Base-by-base conservation (phyloP, 2,113 vertebrate genomes). In the Pedionomus torquatus region DNA sequence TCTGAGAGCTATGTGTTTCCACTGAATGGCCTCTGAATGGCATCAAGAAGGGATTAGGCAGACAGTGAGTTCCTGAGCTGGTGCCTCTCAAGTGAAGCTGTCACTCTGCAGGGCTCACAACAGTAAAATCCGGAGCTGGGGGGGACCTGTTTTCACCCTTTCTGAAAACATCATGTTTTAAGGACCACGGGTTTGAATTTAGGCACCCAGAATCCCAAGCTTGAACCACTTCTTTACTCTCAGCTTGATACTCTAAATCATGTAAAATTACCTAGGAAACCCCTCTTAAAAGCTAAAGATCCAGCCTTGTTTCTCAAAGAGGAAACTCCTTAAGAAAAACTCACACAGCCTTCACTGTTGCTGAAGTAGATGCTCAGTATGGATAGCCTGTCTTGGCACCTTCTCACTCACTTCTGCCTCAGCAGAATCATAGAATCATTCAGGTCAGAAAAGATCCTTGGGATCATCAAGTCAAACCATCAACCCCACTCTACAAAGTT, bases 11-110 rank as follows among this genome's bases (percentile, higher is more conserved):
- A 82, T 0, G 0, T 17, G 9, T 63, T 84, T 75, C 43, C 1
- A 1, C 4, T 8, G 24, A 83, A 75, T 35, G n/a, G 48, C 43
- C 31, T 46, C 63, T 26, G 35, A 94, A 72, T 4, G 18, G 25
- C 79, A 63, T 23, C 39, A 65, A 57, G 43, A 75, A 43, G 24
- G 33, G 23, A 76, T 71, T 21, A 55, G 20, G 74, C 51, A 84
- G 65, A 5, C 0, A 0, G 14, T 37, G n/a, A 70, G 75, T 12
- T 19, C n/a, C 46, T 0, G 0, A 51, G n/a, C 13, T 0, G 0
- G 10, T 51, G 30, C 37, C 26, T 60, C 64, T 61, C 18, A 65
- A 46, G 49, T 0, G 1, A 84, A 44, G 15, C 20, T 10, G 1
- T 25, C n/a, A 30, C 18, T 31, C 46, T 37, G 8, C 21, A 70